Conservation (phyloP, 2,797 vertebrate genomes). For the Mus spretus region DNA sequence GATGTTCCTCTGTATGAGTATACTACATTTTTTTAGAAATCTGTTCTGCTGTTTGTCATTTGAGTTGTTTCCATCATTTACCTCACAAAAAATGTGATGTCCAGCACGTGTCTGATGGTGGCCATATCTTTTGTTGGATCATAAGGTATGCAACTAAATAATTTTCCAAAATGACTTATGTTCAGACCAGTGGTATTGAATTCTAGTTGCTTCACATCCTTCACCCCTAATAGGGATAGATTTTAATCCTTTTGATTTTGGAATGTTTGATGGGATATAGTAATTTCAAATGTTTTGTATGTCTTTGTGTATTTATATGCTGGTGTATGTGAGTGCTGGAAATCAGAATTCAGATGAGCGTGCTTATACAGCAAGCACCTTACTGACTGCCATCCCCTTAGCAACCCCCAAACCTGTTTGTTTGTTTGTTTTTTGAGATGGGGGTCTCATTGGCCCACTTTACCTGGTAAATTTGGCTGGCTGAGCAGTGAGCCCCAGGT, state of each 20-base stretch:
- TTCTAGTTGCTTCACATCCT: conserved; percentile 23
- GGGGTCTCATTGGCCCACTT: not conserved
- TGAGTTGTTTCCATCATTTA: not conserved
- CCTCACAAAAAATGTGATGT: conserved; percentile 5
- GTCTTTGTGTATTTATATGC: not conserved
- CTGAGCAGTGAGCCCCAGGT: not conserved
- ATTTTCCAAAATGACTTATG: conserved; percentile 20
- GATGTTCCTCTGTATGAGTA: not conserved
- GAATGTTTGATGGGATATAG: not conserved
- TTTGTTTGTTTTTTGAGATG: not conserved
- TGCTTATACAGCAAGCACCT: not conserved
- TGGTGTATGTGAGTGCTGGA: not conserved
- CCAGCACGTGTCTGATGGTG: not conserved
- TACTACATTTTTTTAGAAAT: not conserved
- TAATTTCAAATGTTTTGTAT: conserved; percentile 2
- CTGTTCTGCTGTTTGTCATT: not conserved
- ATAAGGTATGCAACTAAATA: not conserved
- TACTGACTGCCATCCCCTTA: not conserved
- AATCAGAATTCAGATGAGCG: not conserved
- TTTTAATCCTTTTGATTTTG: conserved; percentile 21
- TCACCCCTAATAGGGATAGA: not conserved
- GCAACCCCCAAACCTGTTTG: not conserved
- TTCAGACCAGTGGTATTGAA: not conserved
- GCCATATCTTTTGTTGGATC: not conserved
- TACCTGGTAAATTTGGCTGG: not conserved